Evolutionary conservation across 2,888 invertebrate species (phyloP), one percentile per base, ranked within the genome.

Genomic region (Phragmatobia fuliginosa): DNA sequence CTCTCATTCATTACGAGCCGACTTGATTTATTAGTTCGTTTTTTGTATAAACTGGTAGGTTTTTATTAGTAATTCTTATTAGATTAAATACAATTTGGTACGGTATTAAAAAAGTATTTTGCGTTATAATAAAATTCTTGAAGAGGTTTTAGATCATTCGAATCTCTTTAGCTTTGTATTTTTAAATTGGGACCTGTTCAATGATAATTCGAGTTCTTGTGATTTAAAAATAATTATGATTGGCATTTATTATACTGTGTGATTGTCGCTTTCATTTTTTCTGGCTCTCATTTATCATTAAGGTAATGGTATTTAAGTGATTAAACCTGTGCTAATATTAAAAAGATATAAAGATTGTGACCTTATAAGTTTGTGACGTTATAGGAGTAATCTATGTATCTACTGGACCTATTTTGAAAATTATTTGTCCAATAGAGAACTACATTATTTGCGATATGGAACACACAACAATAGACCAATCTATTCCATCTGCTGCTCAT

Each of bases 21-120:
- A 56, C 56, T 56, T 56, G 56, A 14, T 56, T 62, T 31, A 25
- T 38, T 61, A 8, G 62, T 45, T 63, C 28, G 32, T 10, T 45
- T 49, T 62, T n/a, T 45, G 45, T 45, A 49, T 28, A 14, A n/a
- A 7, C n/a, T 14, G 49, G 31, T 32, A 45, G 62, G 32, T 45
- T 63, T 63, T 63, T 63, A n/a, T 49, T 16, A 16, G n/a, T 49
- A 33, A n/a, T 21, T 32, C 21, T 32, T n/a, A 32, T 63, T 49
- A 49, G 33, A 25, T 63, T 16, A 16, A 45, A 62, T 45, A 49
- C 49, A 63, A 33, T n/a, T 49, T 62, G 38, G 41, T 11, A 18
- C 38, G 10, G 41, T 31, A 41, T 16, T 62, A 25, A 38, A 41
- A 41, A 61, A 38, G 16, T 41, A 41, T 62, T 18, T 32, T 7